Evolutionary conservation across 2,113 vertebrate species (phyloP).

Genomic region (Acanthochromis polyacanthus): DNA sequence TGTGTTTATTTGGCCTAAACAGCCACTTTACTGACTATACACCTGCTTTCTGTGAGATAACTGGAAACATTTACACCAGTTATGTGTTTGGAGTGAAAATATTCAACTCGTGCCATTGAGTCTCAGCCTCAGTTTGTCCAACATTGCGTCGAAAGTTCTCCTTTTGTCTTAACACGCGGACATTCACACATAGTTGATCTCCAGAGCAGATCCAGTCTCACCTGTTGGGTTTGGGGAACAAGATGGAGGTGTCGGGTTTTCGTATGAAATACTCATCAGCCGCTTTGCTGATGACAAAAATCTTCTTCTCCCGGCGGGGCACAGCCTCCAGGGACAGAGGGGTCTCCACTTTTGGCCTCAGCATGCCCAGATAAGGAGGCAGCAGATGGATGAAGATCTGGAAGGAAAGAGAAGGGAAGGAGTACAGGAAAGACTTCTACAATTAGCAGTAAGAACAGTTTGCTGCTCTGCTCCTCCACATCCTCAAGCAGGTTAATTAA

Average conservation of each 20-base stretch:
- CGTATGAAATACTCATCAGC: slow-evolving; percentile 93
- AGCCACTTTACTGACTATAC: too few relatives aligned
- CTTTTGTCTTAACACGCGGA: too few relatives aligned
- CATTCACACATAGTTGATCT: not conserved
- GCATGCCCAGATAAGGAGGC: slow-evolving; percentile 87
- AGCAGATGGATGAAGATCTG: slow-evolving; percentile 93
- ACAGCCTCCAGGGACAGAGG: slow-evolving; percentile 74
- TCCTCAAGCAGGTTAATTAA: not conserved
- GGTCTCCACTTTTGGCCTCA: slow-evolving; percentile 88
- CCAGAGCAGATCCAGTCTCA: slow-evolving; percentile 35
- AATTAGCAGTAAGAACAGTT: too few relatives aligned
- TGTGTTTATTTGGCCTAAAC: too few relatives aligned
- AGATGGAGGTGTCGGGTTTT: slow-evolving; percentile 86
- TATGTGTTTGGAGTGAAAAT: too few relatives aligned
- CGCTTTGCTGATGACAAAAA: slow-evolving; percentile 72
- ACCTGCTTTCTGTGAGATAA: too few relatives aligned
- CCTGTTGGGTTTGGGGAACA: slow-evolving; percentile 90
- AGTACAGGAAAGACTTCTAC: not conserved
- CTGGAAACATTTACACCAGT: too few relatives aligned
- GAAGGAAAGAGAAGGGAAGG: not conserved
- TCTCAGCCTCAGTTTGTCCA: too few relatives aligned
- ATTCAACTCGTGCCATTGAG: too few relatives aligned
- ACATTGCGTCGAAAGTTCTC: too few relatives aligned
- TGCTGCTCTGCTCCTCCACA: not conserved
- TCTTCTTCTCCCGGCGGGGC: slow-evolving; percentile 74